Evolutionary conservation across 2,113 vertebrate genomes (phyloP).

Genomic region (Rattus norvegicus): DNA sequence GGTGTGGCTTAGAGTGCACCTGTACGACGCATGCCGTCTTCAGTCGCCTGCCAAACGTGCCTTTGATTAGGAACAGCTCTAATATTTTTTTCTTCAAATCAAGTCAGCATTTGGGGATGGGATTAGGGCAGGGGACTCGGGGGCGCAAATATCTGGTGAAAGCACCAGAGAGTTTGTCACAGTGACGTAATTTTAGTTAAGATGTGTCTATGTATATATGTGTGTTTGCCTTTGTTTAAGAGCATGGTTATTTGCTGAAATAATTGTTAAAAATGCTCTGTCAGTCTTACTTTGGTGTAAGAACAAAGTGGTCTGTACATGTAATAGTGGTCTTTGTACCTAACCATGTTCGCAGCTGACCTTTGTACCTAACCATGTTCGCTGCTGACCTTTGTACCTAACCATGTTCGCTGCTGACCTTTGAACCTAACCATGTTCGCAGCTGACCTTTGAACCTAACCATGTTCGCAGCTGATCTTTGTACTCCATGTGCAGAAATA

Average conservation of each 20-base stretch:
- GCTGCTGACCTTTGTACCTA: slow-evolving; percentile 79
- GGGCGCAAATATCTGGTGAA: slow-evolving; percentile 76
- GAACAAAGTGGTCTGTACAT: slow-evolving; percentile 74
- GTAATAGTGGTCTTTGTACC: slow-evolving; percentile 78
- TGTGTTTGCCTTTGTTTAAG: slow-evolving; percentile 81
- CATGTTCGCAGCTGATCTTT: slow-evolving; percentile 80
- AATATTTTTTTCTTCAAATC: slow-evolving; percentile 75
- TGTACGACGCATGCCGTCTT: slow-evolving; percentile 80
- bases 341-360: slow-evolving; percentile 79
- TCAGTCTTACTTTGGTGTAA: slow-evolving; percentile 78
- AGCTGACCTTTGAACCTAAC: slow-evolving; percentile 74
- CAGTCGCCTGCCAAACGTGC: slow-evolving; percentile 85
- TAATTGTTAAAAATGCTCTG: slow-evolving; percentile 74
- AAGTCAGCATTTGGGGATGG: slow-evolving; percentile 61
- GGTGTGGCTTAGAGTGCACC: slow-evolving; percentile 58
- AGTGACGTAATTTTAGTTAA: slow-evolving; percentile 79
- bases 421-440: too few species aligned
- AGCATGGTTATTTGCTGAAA: slow-evolving; percentile 80
- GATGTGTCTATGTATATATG: slow-evolving; percentile 72
- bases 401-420: slow-evolving; percentile 72
- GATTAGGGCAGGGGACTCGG: slow-evolving; percentile 72
- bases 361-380: slow-evolving; percentile 77
- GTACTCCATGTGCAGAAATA: slow-evolving; percentile 81
- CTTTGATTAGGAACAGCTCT: slow-evolving; percentile 82
- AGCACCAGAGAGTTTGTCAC: slow-evolving; percentile 75